Evolutionary conservation across 2,113 vertebrate species (phyloP), one percentile per base, ranked within the genome.

Genomic region (Coptodon rendalli): DNA sequence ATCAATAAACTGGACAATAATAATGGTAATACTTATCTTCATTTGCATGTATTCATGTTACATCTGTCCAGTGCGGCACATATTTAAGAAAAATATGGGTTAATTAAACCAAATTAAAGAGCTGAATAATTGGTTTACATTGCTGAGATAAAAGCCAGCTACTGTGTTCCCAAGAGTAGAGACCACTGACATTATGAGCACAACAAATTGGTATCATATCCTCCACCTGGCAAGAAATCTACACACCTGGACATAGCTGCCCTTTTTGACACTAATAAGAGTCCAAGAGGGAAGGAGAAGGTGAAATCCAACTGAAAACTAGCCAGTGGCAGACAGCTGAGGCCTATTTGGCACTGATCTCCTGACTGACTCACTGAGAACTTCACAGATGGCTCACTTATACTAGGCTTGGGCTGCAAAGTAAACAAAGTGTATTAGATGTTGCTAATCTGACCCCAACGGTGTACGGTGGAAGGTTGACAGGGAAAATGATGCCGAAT

Each of bases 181-280:
- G 43, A 80, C 76, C 36, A 27, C 57, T 83, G 85, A 92, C 86
- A 83, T 89, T 84, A 86, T 57, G 87, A 92, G 85, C 90, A 81
- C 68, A 91, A 93, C 93, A 95, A 94, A 94, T 93, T 89, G 91
- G 78, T 89, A 89, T 89, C 84, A 89, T 45, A 76, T 88, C 92
- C 61, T 89, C 86, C 91, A 92, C 93, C 95, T 94, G 94, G 89
- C 84, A 63, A 50, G 89, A 82, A 68, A 13, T 87, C 87, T 82
- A 80, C 91, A 89, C 94, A 91, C 90, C 94, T 91, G 94, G 87
- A 93, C 90, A 76, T 76, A 2, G 88, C 87, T 92, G 94, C 93
- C 95, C 92, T 90, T 87, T 83, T 7, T 93, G 93, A 95, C 94
- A 93, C 90, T 93, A 94, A 94, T 93, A 91, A 89, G 90, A 90